These are phyloP conservation scores for Scophthalmus maximus DNA, from an alignment of 2,113 vertebrate genomes.

Conservation along the genomic window DNA sequence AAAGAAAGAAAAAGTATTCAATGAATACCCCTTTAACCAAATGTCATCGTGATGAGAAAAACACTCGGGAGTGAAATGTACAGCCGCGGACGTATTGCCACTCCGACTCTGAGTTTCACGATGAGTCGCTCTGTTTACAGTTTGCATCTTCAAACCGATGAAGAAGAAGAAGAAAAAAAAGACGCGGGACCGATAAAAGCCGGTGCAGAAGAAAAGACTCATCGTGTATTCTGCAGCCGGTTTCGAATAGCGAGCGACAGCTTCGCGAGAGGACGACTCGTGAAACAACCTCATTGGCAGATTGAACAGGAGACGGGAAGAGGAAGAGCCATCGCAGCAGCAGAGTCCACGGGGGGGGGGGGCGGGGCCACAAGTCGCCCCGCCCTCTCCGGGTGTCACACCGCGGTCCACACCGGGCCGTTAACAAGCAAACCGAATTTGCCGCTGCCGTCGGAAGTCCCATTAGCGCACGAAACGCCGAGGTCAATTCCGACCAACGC, in stretches of 20 bases:
- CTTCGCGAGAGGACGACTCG: slow-evolving; percentile 52
- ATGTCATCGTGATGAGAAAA: not conserved
- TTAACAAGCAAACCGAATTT: slow-evolving; percentile 70
- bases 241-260: slow-evolving; percentile 33
- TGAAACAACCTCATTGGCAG: slow-evolving; percentile 37
- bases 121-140: slow-evolving; percentile 3
- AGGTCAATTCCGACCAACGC: slow-evolving; percentile 58
- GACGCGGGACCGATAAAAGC: slow-evolving; percentile 13
- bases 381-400: slow-evolving; percentile 28
- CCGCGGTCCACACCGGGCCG: not conserved
- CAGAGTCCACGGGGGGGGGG: slow-evolving; percentile 25
- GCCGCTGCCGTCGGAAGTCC: slow-evolving; percentile 47
- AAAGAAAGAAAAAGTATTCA: too few species aligned
- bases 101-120: slow-evolving; percentile 3
- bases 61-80: not conserved
- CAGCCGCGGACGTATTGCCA: not conserved
- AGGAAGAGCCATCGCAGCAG: slow-evolving; percentile 17
- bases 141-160: slow-evolving; percentile 27
- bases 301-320: slow-evolving; percentile 34
- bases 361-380: too few species aligned
- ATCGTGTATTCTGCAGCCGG: slow-evolving; percentile 6
- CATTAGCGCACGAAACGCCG: slow-evolving; percentile 38
- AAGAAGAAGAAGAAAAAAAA: too few species aligned
- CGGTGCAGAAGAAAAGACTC: slow-evolving; percentile 5
- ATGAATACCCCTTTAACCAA: slow-evolving; percentile 21